A percentile compares a stretch with the other conserved stretches of the same genome.
These are phyloP conservation scores for Scelioninae gen. 1 DNA, from an alignment of 2,888 invertebrate genomes.

Conservation along the genomic window DNA sequence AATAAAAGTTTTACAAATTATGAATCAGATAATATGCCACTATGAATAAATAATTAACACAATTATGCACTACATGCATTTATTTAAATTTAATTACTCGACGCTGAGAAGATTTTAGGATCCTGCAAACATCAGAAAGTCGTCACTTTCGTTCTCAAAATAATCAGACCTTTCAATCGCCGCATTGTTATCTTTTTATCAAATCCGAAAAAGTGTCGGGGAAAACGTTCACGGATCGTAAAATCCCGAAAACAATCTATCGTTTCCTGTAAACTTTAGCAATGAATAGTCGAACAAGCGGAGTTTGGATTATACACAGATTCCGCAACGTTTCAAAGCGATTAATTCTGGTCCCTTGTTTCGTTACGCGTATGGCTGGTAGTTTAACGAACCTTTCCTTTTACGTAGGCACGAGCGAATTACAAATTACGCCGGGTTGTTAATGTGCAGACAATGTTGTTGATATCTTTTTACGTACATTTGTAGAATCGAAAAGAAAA, in stretches of 20 bases:
- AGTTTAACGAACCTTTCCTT: slow-evolving; percentile 49
- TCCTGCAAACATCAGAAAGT: no score
- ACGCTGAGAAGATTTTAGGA: no score
- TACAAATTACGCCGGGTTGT: slow-evolving; percentile 32
- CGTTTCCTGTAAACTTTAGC: slow-evolving; percentile 27
- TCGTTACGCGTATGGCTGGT: slow-evolving; percentile 25
- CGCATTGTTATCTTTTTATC: slow-evolving; percentile 18
- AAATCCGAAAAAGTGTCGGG: slow-evolving; percentile 9
- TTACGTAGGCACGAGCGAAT: slow-evolving; percentile 31
- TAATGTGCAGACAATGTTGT: slow-evolving; percentile 17
- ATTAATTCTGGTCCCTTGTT: slow-evolving; percentile 58
- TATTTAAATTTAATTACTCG: no score
- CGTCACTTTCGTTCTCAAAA: slow-evolving; percentile 2
- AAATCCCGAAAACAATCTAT: slow-evolving; percentile 29
- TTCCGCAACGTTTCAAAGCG: slow-evolving; percentile 44
- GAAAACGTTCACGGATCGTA: slow-evolving; percentile 40
- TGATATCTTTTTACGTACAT: slow-evolving; percentile 2
- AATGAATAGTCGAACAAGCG: slow-evolving; percentile 28
- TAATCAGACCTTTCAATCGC: slow-evolving; percentile 20
- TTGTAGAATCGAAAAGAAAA: slow-evolving; percentile 9
- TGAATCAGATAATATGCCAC: no score
- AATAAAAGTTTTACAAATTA: no score
- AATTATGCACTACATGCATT: no score
- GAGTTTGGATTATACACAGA: slow-evolving; percentile 42
- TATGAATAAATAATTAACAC: no score